Evolutionary conservation across 2,797 vertebrate genomes (phyloP).

Genomic region (Stomatorhinus walkeri): DNA sequence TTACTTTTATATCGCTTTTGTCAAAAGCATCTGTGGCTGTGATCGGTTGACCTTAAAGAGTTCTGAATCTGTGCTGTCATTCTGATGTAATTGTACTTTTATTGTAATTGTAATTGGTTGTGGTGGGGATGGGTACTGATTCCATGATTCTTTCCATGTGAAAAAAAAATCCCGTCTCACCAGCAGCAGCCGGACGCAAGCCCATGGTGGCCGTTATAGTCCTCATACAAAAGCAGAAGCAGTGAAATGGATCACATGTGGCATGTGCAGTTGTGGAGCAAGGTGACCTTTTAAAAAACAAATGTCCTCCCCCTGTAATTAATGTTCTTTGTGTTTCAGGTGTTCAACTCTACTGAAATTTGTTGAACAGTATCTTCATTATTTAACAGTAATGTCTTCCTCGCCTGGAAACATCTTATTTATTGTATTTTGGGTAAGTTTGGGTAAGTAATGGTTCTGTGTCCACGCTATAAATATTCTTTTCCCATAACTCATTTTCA

Average conservation of each 20-base stretch:
- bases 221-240: not conserved
- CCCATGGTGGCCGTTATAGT: not conserved
- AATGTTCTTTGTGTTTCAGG: not conserved
- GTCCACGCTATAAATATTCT: not conserved
- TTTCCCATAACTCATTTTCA: not conserved
- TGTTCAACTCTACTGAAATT: not conserved
- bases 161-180: not conserved
- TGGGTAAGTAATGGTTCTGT: not conserved
- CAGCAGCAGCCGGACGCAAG: not conserved
- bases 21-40: not conserved
- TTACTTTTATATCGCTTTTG: not conserved
- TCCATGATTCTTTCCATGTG: not conserved
- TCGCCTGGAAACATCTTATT: not conserved
- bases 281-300: not conserved
- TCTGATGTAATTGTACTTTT: not conserved
- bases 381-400: not conserved
- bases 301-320: not conserved
- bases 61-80: not conserved
- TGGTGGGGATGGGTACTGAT: not conserved
- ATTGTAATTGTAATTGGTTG: not conserved
- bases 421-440: not conserved
- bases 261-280: not conserved
- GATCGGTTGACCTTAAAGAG: not conserved
- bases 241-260: not conserved
- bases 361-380: not conserved